These are phyloP conservation scores for Drosophila nikananu DNA, from an alignment of 1,140 invertebrate species.

Conservation along the genomic window DNA sequence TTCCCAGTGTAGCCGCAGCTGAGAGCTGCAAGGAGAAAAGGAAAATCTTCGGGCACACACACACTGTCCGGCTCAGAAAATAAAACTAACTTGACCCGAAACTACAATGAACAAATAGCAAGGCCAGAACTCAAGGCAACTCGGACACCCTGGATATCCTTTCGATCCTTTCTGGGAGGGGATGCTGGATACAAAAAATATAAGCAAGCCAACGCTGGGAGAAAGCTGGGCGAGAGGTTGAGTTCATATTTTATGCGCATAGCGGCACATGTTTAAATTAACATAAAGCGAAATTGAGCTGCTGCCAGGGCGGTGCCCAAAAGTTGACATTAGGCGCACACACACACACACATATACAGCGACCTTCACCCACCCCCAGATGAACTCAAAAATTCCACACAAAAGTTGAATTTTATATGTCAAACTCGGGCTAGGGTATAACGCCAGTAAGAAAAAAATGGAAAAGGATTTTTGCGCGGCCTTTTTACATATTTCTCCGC, in stretches of 20 bases:
- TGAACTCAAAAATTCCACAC: conserved; percentile 75
- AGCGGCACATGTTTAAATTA: conserved; percentile 84
- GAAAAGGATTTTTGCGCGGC: conserved; percentile 73
- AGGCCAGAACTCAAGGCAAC: conserved; percentile 29
- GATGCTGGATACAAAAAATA: conserved; percentile 15
- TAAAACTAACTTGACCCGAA: conserved; percentile 77
- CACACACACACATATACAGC: conserved; percentile 33
- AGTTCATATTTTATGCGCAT: conserved; percentile 83
- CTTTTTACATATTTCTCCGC: conserved; percentile 70
- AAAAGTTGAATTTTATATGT: conserved; percentile 79
- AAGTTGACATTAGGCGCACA: conserved; percentile 75
- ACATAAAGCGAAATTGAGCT: conserved; percentile 83
- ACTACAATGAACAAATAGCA: conserved; percentile 72
- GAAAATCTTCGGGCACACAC: conserved; percentile 58
- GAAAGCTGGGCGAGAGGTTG: conserved; percentile 19
- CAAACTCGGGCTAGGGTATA: conserved; percentile 21
- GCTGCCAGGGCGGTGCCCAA: conserved; percentile 60
- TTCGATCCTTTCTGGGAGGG: conserved; percentile 5
- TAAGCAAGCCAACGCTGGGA: background rate
- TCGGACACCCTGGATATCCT: conserved; percentile 42
- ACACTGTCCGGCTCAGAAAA: conserved; percentile 33
- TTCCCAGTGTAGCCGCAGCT: conserved; percentile 4
- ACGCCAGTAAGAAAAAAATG: conserved; percentile 36
- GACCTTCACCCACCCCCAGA: conserved; percentile 18
- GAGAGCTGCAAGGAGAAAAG: conserved; percentile 27